Evolutionary conservation across 2,113 vertebrate genomes (phyloP).

Genomic region (Mesembrinibis cayennensis): DNA sequence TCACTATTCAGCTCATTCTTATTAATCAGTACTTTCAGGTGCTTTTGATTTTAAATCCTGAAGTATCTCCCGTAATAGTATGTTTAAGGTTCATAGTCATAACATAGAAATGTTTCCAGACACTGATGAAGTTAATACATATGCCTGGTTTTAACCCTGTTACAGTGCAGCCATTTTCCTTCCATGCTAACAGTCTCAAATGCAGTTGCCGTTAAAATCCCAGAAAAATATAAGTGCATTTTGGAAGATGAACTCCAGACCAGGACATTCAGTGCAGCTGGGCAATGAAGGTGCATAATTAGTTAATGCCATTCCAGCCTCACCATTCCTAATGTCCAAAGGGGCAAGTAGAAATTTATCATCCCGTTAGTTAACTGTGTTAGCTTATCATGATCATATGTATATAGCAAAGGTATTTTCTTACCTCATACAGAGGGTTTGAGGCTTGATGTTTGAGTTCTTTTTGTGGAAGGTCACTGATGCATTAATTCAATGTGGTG

Average conservation of each 20-base stretch:
- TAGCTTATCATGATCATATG: neutral
- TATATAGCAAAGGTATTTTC: neutral
- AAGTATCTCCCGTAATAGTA: neutral
- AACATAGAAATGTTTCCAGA: neutral
- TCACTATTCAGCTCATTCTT: neutral
- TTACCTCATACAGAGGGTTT: neutral
- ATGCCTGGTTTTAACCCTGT: neutral
- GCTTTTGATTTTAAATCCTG: neutral
- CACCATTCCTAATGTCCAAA: neutral
- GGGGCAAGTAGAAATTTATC: neutral
- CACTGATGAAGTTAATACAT: neutral
- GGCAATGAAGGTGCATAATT: neutral
- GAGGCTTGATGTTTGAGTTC: neutral
- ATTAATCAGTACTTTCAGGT: neutral
- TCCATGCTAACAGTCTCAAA: neutral
- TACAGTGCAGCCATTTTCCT: neutral
- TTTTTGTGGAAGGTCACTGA: neutral
- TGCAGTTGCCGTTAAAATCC: neutral
- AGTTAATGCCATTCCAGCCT: neutral
- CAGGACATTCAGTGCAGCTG: neutral
- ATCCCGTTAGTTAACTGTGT: neutral
- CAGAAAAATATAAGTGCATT: neutral
- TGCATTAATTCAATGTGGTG: neutral
- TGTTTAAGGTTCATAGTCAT: neutral
- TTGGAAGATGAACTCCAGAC: neutral